Evolutionary conservation across 1,140 invertebrate genomes (phyloP).

Genomic region (Tyrophagus putrescentiae): DNA sequence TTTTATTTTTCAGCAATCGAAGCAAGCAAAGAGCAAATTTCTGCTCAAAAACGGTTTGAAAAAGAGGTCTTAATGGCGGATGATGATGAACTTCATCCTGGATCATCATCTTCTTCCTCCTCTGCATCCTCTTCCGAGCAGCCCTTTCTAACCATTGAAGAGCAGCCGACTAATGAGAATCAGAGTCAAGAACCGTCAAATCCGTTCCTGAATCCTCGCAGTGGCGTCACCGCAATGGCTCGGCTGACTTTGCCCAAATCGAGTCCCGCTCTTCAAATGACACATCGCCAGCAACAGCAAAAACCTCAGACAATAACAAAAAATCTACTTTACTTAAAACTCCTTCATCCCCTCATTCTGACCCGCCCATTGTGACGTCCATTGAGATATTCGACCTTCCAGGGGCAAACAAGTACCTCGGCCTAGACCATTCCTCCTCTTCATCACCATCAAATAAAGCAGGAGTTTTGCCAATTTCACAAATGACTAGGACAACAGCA

Average conservation of each 20-base stretch:
- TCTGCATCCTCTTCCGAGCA: too few relatives aligned
- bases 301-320: too few relatives aligned
- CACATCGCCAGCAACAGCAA: background rate
- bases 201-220: background rate
- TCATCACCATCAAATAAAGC: background rate
- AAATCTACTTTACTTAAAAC: too few relatives aligned
- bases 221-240: background rate
- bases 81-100: background rate
- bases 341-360: too few relatives aligned
- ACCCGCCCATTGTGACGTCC: background rate
- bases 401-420: constrained; percentile 14
- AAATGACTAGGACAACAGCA: too few relatives aligned
- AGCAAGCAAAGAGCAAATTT: background rate
- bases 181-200: too few relatives aligned
- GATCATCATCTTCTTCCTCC: too few relatives aligned
- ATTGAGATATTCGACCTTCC: constrained; percentile 13
- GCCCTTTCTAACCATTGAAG: too few relatives aligned
- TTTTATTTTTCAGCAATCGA: constrained; percentile 1
- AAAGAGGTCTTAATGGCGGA: constrained; percentile 4
- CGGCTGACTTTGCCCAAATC: background rate
- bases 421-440: background rate
- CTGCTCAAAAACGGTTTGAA: background rate
- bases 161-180: too few relatives aligned
- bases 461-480: too few relatives aligned
- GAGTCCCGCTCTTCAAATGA: background rate